A percentile compares a stretch with the other conserved stretches of the same genome.
Conservation (phyloP, 2,113 vertebrate species). For the Orcinus orca region DNA sequence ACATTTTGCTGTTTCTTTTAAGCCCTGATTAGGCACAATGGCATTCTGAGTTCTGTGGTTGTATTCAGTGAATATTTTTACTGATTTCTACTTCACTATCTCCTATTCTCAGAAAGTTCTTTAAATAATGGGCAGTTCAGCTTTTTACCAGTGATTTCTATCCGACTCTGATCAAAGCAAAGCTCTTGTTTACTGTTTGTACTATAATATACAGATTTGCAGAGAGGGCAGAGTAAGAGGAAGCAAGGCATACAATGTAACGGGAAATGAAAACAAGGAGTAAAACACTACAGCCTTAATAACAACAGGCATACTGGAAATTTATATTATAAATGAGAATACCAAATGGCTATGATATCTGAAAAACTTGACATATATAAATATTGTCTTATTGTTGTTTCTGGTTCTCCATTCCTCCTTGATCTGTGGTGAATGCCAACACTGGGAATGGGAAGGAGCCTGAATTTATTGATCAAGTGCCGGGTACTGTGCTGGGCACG, state of each 20-base stretch:
- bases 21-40: constrained; percentile 16
- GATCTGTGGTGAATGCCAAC: not conserved
- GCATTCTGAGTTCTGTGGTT: constrained; percentile 28
- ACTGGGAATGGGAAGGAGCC: not conserved
- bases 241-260: not conserved
- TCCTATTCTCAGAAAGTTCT: not conserved
- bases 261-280: not conserved
- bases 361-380: not conserved
- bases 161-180: constrained; percentile 46
- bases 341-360: not conserved
- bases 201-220: not conserved
- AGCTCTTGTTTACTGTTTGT: not conserved
- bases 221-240: not conserved
- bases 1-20: constrained; percentile 58
- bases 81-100: constrained; percentile 42
- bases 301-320: not conserved
- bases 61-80: constrained; percentile 6
- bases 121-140: not conserved
- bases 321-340: not conserved
- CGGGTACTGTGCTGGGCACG: not conserved
- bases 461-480: not conserved
- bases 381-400: not conserved
- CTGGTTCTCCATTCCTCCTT: not conserved
- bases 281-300: not conserved
- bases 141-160: constrained; percentile 32